These are phyloP conservation scores for Butorides virescens DNA, from an alignment of 2,113 vertebrate species.

Conservation along the genomic window DNA sequence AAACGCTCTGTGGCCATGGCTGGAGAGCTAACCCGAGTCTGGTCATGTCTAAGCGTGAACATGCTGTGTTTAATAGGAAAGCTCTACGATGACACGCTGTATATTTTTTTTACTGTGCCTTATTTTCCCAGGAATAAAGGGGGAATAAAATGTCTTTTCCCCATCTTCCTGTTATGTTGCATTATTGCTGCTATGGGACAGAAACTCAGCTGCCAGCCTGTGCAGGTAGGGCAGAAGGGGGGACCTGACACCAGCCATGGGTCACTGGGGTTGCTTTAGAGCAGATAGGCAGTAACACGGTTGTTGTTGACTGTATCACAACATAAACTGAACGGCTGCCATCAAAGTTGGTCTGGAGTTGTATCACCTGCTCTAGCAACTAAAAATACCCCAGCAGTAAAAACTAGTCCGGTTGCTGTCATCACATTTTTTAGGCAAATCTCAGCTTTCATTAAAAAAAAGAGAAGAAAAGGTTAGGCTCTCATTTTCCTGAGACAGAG, in stretches of 20 bases:
- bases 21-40: neutral
- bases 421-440: neutral
- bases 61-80: neutral
- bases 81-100: neutral
- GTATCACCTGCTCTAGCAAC: neutral
- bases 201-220: neutral
- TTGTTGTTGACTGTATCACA: neutral
- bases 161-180: neutral
- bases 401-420: neutral
- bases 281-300: neutral
- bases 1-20: neutral
- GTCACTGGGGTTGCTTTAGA: neutral
- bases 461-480: slow-evolving; percentile 1
- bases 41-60: neutral
- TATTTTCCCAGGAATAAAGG: neutral
- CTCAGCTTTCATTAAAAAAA: neutral
- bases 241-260: neutral
- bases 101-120: neutral
- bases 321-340: neutral
- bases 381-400: neutral
- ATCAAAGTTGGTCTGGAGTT: neutral
- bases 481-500: neutral
- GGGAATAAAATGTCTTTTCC: neutral
- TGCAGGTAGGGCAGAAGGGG: neutral
- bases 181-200: neutral